These are phyloP conservation scores for Cecidostiba fungosa DNA, from an alignment of 2,888 invertebrate genomes.

Conservation along the genomic window DNA sequence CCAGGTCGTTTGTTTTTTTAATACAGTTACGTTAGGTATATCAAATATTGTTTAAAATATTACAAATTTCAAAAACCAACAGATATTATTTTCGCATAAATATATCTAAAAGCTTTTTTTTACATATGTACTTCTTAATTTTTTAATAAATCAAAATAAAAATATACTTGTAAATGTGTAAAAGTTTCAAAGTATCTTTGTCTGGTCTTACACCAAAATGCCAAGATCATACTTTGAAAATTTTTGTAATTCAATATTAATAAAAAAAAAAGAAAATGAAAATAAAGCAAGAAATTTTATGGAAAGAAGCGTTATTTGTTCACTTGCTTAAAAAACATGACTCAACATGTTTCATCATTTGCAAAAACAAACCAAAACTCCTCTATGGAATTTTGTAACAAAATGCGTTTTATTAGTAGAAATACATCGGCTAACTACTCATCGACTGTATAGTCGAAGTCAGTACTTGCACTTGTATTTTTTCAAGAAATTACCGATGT, in stretches of 20 bases:
- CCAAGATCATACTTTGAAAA: constrained; percentile 58
- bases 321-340: constrained; percentile 62
- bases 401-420: constrained; percentile 76
- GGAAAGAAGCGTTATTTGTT: constrained; percentile 61
- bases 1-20: constrained; percentile 47
- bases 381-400: constrained; percentile 72
- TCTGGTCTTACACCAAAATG: constrained; percentile 28
- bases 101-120: constrained; percentile 62
- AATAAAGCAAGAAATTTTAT: constrained; percentile 62
- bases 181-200: constrained; percentile 61
- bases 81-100: constrained; percentile 63
- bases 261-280: constrained; percentile 49
- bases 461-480: constrained; percentile 64
- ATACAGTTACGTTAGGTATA: constrained; percentile 58
- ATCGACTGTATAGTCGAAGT: constrained; percentile 69
- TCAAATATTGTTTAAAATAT: constrained; percentile 63
- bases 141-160: constrained; percentile 63
- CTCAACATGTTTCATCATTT: constrained; percentile 58
- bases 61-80: constrained; percentile 63
- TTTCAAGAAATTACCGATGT: constrained; percentile 62
- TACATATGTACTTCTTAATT: constrained; percentile 61
- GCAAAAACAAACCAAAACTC: constrained; percentile 66
- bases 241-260: constrained; percentile 61
- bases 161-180: constrained; percentile 55
- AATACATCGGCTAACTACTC: constrained; percentile 75